Conservation (phyloP, 2,888 invertebrate genomes). For the Lysandra coridon region DNA sequence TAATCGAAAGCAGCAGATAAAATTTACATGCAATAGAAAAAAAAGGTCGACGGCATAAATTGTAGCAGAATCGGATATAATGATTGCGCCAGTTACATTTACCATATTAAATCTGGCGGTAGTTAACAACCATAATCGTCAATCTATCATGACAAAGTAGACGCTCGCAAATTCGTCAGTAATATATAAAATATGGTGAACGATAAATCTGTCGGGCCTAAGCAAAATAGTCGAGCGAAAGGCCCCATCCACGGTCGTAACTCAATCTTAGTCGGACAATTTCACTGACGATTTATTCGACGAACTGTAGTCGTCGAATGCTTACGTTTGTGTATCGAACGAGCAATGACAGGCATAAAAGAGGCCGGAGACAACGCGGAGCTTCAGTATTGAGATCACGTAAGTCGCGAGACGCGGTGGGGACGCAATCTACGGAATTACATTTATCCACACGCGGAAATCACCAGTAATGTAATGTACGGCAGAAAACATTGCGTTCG, state of each 20-base stretch:
- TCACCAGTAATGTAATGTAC: constrained; percentile 74
- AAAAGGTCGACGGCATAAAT: not conserved
- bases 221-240: constrained; percentile 60
- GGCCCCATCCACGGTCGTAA: constrained; percentile 67
- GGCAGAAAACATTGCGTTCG: constrained; percentile 38
- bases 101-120: not conserved
- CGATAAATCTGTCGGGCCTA: constrained; percentile 63
- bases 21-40: not conserved
- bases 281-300: constrained; percentile 74
- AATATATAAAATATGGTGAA: constrained; percentile 32
- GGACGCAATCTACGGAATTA: constrained; percentile 76
- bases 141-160: constrained; percentile 23
- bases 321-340: constrained; percentile 72
- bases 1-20: not conserved
- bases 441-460: constrained; percentile 73
- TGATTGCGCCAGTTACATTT: not conserved
- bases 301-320: constrained; percentile 77
- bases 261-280: constrained; percentile 69
- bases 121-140: not conserved
- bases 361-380: constrained; percentile 63
- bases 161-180: constrained; percentile 25
- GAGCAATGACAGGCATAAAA: constrained; percentile 74
- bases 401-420: constrained; percentile 60
- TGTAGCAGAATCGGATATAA: no score
- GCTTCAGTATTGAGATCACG: constrained; percentile 73